Base-by-base conservation (phyloP, 1,140 invertebrate genomes). In the Notospermus geniculatus region DNA sequence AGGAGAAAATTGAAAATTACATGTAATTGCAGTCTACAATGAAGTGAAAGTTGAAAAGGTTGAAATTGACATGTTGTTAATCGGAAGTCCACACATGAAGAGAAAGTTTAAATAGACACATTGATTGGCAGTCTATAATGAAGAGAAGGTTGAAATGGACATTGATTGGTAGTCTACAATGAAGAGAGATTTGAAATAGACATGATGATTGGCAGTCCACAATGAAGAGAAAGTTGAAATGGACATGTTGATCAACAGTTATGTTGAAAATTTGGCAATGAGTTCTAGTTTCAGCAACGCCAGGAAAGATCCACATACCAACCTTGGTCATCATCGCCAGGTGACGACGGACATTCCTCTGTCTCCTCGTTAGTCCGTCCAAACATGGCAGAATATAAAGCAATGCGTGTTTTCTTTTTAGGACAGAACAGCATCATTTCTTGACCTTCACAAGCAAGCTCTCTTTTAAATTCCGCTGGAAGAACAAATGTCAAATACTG, bases 371-470 rank as follows among this genome's bases (percentile, higher is more conserved):
- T 36, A 7, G 70, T 92, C 59, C 92, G 85, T 9, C 93, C 92
- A 77, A 91, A 97, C 72, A 89, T 89, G 7, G 92, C 92, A 41
- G 91, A 92, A 80, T 92, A 95, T 64, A 97, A 89, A 22, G 91
- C 92, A 5, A 97, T 88, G 70, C 93, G 85, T 1, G 88, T 87
- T 74, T 65, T 65, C 57, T 66, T 68, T 11, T 59, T 54, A 27
- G 62, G 58, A 72, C 82, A 83, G 39, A 66, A 59, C 25, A 83
- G 60, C 17, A 90, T 89, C 62, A 94, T 86, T 63, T 88, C 85
- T 64, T 95, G 90, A 72, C 92, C 91, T 78, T 95, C 90, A 78
- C 93, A 96, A 22, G 90, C 91, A 54, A 93, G 89, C 84, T 92
- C 90, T 78, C 91, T 94, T 19, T 89, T 85, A 78, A 95, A 95